Base-by-base conservation (phyloP, 2,888 invertebrate species). In the Thymelicus lineola region DNA sequence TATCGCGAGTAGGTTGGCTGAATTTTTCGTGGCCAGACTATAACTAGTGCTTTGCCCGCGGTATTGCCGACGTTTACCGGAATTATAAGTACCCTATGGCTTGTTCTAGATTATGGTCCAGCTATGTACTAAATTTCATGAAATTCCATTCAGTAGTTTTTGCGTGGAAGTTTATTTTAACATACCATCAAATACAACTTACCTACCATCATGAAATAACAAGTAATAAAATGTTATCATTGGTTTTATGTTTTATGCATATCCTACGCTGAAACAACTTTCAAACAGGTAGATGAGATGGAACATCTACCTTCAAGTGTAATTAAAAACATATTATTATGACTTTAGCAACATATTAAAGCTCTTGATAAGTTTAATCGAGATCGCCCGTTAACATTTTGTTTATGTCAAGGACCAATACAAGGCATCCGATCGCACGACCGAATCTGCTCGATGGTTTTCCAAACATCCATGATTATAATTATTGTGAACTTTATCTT, bases 321-420 rank as follows among this genome's bases (percentile, higher is more conserved):
- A 65, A 57, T 65, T 57, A 57, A 65, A 57, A 65, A 28, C n/a
- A 38, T 15, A 38, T 38, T 20, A 20, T 36, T 36, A 64, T 14
- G 6, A 48, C 7, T 50, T 50, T 50, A 50, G 48, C 17, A 17
- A n/a, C 17, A 17, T 9, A 17, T 50, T 17, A 50, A 28, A 50
- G 48, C 48, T 50, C 46, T 50, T 36, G 36, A 63, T 35, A 48
- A 14, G 53, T 65, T 55, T 65, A 28, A 65, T 57, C 10, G 55
- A 57, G 55, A 57, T 28, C 28, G 55, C 12, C 28, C 28, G 55
- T 6, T 10, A 38, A 20, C 42, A 55, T 53, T 64, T 53, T 42
- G 53, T 53, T 64, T 55, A 64, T 53, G 42, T 53, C 63, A 64
- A 55, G 64, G 64, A 35, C 42, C 42, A 50, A 6, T 50, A 17